Evolutionary conservation across 2,888 invertebrate genomes (phyloP).

Genomic region (Glaucopsyche alexis): DNA sequence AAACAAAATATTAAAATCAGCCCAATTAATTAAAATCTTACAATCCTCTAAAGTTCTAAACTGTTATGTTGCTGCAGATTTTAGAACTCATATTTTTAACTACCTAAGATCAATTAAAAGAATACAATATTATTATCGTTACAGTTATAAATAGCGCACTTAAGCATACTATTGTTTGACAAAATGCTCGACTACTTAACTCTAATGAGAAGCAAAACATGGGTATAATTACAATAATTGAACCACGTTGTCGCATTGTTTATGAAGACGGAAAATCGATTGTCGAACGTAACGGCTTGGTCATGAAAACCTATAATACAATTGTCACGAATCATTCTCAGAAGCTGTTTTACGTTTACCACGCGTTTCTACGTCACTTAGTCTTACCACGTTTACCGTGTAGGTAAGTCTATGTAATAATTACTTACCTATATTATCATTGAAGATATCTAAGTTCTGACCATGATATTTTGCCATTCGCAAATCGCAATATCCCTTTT

Average conservation of each 20-base stretch:
- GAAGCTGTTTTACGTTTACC: slow-evolving; percentile 4
- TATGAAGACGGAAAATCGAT: slow-evolving; percentile 14
- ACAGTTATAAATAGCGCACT: not conserved
- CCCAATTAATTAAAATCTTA: too few relatives aligned
- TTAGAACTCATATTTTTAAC: too few relatives aligned
- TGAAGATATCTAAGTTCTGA: too few relatives aligned
- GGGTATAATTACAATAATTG: not conserved
- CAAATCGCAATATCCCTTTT: too few relatives aligned
- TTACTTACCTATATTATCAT: not conserved
- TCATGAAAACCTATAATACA: slow-evolving; percentile 26
- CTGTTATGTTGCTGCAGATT: too few relatives aligned
- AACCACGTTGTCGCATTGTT: not conserved
- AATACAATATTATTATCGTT: too few relatives aligned
- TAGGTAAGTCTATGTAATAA: not conserved
- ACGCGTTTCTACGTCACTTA: not conserved
- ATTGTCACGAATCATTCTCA: slow-evolving; percentile 15
- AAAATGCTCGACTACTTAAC: slow-evolving; percentile 2
- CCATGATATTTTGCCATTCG: too few relatives aligned
- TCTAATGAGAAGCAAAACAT: not conserved
- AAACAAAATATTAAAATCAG: too few relatives aligned
- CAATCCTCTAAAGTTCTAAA: too few relatives aligned
- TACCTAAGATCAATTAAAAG: too few relatives aligned
- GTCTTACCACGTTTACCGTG: not conserved
- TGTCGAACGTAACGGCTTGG: slow-evolving; percentile 5
- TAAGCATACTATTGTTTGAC: not conserved